Evolutionary conservation across 2,797 vertebrate species (phyloP), one percentile per base, ranked within the genome.

Genomic region (Intellagama lesueurii): DNA sequence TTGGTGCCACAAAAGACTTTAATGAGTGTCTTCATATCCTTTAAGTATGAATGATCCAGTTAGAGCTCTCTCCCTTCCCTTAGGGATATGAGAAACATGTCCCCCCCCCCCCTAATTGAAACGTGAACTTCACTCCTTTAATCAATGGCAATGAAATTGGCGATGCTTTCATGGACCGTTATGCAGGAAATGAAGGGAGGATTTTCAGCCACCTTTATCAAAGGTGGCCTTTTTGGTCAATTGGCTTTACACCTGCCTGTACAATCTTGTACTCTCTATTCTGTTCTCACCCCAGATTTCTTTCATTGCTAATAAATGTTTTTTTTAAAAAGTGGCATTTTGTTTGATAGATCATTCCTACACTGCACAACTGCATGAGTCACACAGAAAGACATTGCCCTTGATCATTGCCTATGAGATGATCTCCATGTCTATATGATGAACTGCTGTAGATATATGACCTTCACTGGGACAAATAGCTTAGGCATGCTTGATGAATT

Each of bases 81-180:
- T 77, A 92, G 72, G 85, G 93, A 94, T 91, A 87, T 60, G 72
- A 87, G 92, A 93, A 92, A 90, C 24, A 68, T n/a, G 68, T n/a
- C 11, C 73, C 44, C 32, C 77, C 89, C n/a, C 11, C 73, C 44
- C 32, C 77, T 89, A 56, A 44, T 90, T 79, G 35, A 68, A 93
- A 88, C 88, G 78, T 72, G 92, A 86, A 78, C 88, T 77, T 49
- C 52, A 35, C 28, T 90, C 35, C 89, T 90, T 77, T n/a, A 32
- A 88, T 83, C 90, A 75, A 78, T 78, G 26, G 8, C 0, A 56
- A 75, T 82, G 72, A 88, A 75, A 88, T 56, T 68, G 35, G 35
- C 60, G 7, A 26, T 80, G 35, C 68, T 90, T 81, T 90, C 19
- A 81, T 40, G 19, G 40, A 22, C 22, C 0, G 0, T 69, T 85